phyloP scores from a whole-genome alignment of 2,113 vertebrate species.

The Bubo bubo region DNA sequence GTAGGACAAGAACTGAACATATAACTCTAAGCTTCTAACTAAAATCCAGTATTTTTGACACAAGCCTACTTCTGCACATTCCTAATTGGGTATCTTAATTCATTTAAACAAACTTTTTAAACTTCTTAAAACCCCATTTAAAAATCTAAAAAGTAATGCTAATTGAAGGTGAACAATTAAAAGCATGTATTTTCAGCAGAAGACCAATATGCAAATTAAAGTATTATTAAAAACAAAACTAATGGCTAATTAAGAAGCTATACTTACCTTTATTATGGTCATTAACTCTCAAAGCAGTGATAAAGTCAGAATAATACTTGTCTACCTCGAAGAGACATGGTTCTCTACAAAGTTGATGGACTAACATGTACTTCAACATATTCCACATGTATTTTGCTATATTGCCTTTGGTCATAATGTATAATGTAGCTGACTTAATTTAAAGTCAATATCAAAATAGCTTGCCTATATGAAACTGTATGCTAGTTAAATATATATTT shows the following conservation, averaged over 20 bases:
- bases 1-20: neutral
- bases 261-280: neutral
- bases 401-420: neutral
- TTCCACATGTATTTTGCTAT: neutral
- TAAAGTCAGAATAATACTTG: neutral
- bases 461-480: neutral
- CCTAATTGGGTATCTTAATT: neutral
- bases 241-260: neutral
- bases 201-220: neutral
- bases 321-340: neutral
- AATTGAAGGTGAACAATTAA: neutral
- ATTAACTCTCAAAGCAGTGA: neutral
- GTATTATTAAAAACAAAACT: neutral
- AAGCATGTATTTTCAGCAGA: neutral
- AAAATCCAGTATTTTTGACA: neutral
- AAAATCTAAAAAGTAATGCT: neutral
- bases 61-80: neutral
- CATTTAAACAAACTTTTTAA: neutral
- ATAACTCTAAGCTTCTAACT: neutral
- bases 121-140: neutral
- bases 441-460: neutral
- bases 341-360: neutral
- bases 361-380: neutral
- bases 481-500: neutral
- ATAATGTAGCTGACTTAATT: neutral